Conservation (phyloP, 2,888 invertebrate species). For the Tetheella fluctuosa region DNA sequence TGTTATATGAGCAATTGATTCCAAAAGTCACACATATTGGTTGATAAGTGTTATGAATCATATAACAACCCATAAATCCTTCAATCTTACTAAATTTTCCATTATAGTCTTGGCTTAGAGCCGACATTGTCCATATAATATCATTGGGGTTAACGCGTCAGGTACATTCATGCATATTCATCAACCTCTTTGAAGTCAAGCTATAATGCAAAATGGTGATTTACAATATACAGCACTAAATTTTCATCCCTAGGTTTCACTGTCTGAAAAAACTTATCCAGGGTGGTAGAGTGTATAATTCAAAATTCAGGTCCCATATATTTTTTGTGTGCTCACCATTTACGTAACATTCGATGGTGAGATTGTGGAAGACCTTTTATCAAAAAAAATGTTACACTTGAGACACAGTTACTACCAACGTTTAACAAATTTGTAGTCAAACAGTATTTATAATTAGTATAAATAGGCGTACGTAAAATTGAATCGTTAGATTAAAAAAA, state of each 20-base stretch:
- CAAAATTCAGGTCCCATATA: too few relatives aligned
- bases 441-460: too few relatives aligned
- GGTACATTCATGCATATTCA: slow-evolving; percentile 9
- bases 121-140: not conserved
- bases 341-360: too few relatives aligned
- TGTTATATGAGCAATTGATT: not conserved
- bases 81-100: not conserved
- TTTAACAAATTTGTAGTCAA: too few relatives aligned
- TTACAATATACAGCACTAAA: not conserved
- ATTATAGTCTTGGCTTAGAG: not conserved
- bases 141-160: not conserved
- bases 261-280: too few relatives aligned
- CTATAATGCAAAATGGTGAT: not conserved
- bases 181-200: not conserved
- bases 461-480: too few relatives aligned
- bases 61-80: not conserved
- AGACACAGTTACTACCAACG: too few relatives aligned
- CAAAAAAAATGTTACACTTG: too few relatives aligned
- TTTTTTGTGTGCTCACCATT: too few relatives aligned
- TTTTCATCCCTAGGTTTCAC: too few relatives aligned
- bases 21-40: not conserved
- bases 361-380: too few relatives aligned
- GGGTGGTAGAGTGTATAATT: not conserved
- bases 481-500: not conserved
- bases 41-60: too few relatives aligned